Evolutionary conservation across 2,888 invertebrate genomes (phyloP).

Genomic region (Amiota mariae): DNA sequence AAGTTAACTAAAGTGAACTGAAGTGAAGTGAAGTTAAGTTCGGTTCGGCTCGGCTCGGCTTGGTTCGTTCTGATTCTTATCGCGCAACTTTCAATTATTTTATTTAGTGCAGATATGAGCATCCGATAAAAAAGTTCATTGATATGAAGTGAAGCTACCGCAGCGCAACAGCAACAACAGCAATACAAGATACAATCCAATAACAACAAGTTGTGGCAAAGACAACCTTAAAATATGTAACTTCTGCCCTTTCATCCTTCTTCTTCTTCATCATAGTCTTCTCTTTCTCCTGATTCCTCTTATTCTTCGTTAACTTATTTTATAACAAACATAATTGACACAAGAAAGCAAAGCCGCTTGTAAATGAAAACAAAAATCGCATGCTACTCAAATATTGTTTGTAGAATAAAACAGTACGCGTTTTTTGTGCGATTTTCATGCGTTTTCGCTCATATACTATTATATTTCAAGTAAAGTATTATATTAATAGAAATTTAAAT

Average conservation of each 20-base stretch:
- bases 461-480: neutral
- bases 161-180: neutral
- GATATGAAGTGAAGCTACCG: conserved; percentile 63
- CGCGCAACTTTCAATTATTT: conserved; percentile 73
- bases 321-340: conserved; percentile 69
- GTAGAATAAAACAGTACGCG: conserved; percentile 24
- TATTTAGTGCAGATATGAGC: conserved; percentile 73
- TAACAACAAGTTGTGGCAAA: conserved; percentile 31
- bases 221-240: conserved; percentile 44
- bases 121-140: conserved; percentile 69
- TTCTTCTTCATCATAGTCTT: conserved; percentile 8
- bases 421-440: neutral
- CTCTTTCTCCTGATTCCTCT: too few species aligned
- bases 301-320: conserved; percentile 13
- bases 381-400: conserved; percentile 58
- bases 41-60: conserved; percentile 28
- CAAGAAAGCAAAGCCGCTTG: conserved; percentile 73
- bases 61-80: conserved; percentile 64
- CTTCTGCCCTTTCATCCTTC: conserved; percentile 34
- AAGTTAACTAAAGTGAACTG: too few species aligned
- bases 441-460: neutral
- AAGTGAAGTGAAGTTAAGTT: conserved; percentile 37
- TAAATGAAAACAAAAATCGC: conserved; percentile 48
- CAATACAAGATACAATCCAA: conserved; percentile 29
- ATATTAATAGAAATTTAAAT: too few species aligned